Conservation (phyloP, 2,888 invertebrate species). For the Flexamia atlantica region DNA sequence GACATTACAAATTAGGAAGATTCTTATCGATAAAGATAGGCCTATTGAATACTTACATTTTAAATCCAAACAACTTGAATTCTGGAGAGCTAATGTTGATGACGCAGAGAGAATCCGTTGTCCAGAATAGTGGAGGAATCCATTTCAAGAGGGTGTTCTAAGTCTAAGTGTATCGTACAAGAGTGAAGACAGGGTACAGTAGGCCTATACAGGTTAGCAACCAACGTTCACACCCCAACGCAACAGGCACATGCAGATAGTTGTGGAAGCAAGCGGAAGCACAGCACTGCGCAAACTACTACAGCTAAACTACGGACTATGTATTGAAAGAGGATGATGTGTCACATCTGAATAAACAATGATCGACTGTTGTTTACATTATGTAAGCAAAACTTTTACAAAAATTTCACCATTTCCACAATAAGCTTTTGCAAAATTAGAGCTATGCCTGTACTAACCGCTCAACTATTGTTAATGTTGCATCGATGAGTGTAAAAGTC, state of each 20-base stretch:
- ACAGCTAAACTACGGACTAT: not conserved
- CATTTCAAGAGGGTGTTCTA: slow-evolving; percentile 49
- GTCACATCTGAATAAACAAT: not conserved
- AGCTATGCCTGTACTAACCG: too few species aligned
- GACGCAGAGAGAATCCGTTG: not conserved
- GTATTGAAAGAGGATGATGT: not conserved
- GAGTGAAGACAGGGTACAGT: slow-evolving; percentile 27
- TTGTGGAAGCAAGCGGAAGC: slow-evolving; percentile 2
- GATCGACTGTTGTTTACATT: too few species aligned
- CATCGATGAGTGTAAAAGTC: too few species aligned
- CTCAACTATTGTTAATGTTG: too few species aligned
- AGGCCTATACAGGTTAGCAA: slow-evolving; percentile 45
- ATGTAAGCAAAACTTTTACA: too few species aligned
- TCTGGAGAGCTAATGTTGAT: not conserved
- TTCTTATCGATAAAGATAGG: not conserved
- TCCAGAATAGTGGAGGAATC: slow-evolving; percentile 1
- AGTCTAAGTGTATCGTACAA: slow-evolving; percentile 10
- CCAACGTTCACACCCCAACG: not conserved
- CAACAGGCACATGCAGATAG: slow-evolving; percentile 43
- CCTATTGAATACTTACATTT: slow-evolving; percentile 21
- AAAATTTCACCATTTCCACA: too few species aligned
- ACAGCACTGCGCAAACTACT: not conserved
- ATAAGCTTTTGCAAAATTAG: too few species aligned
- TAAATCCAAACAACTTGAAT: not conserved
- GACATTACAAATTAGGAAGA: too few species aligned